Evolutionary conservation across 2,888 invertebrate genomes (phyloP).

Genomic region (Galerucella nymphaeae): DNA sequence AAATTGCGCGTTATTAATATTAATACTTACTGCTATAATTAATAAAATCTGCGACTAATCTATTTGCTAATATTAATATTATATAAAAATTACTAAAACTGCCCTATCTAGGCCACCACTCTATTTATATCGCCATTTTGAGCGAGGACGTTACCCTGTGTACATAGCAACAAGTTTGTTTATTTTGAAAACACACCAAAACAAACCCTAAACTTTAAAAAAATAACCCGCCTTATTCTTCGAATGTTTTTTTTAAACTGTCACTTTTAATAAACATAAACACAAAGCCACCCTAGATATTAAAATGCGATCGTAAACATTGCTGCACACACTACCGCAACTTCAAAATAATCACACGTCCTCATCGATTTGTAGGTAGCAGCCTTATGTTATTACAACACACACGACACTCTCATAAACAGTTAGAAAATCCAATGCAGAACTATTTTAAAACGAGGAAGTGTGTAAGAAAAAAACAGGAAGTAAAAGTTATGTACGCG

Average conservation of each 20-base stretch:
- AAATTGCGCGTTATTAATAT: background rate
- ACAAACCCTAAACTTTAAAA: background rate
- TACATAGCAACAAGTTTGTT: constrained; percentile 33
- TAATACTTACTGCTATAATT: constrained; percentile 6
- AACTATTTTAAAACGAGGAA: constrained; percentile 31
- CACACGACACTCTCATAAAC: background rate
- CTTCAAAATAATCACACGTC: constrained; percentile 5
- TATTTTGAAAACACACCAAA: constrained; percentile 26
- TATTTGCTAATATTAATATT: background rate
- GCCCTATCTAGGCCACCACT: constrained; percentile 5
- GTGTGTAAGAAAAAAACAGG: constrained; percentile 19
- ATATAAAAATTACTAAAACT: background rate
- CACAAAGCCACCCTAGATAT: background rate
- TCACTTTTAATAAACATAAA: background rate
- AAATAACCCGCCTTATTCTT: background rate
- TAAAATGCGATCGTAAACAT: constrained; percentile 12
- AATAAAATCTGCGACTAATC: background rate
- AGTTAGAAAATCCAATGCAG: constrained; percentile 21
- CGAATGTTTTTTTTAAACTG: background rate
- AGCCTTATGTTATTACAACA: no score
- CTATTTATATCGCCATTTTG: constrained; percentile 30
- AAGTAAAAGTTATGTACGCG: constrained; percentile 20
- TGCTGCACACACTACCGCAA: constrained; percentile 12
- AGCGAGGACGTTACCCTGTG: constrained; percentile 30
- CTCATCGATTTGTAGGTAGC: constrained; percentile 12